Evolutionary conservation across 92 coral and sea anemone species (phyloP), one percentile per base, ranked within the genome.

Genomic region (Heliopora coerulea): DNA sequence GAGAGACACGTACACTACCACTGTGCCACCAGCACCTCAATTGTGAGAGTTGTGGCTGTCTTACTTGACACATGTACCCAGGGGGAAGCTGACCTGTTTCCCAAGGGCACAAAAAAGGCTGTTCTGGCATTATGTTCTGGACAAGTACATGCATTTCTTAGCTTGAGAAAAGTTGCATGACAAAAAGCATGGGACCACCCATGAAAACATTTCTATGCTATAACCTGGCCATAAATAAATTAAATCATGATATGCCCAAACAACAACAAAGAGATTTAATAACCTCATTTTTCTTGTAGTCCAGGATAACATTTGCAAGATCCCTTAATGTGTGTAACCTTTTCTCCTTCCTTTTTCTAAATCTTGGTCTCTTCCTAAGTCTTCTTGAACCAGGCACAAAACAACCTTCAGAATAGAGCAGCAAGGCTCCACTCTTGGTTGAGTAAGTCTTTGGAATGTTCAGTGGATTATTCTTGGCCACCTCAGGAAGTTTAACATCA

Each of bases 251-350:
- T 1, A 13, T 13, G 11, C 21, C 6, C 6, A 50, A 5, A 50
- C 7, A 23, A 6, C 17, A 23, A 50, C 12, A 28, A 13, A 56
- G 30, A 13, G 28, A 19, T 1, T 41, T 50, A 76, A 86, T 81
- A 75, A 90, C 96, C 84, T 96, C 98, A 87, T 93, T 93, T 76
- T 86, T 85, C 75, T 89, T 92, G 80, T 93, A 93, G 35, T 86
- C 84, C 64, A 93, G 69, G 17, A 93, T 82, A 32, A 68, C 65
- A 74, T 93, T 86, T 77, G 88, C 81, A 49, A 93, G 75, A 72
- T 90, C 98, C 39, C 82, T 84, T 30, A 90, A 77, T 61, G 98
- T 90, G n/a, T 86, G 80, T 19, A 93, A 63, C 24, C 78, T 62
- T 61, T 87, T 87, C 31, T 74, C 76, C 54, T 82, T 89, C 34